Base-by-base conservation (phyloP, 2,888 invertebrate genomes). In the Caenorhabditis doughertyi region DNA sequence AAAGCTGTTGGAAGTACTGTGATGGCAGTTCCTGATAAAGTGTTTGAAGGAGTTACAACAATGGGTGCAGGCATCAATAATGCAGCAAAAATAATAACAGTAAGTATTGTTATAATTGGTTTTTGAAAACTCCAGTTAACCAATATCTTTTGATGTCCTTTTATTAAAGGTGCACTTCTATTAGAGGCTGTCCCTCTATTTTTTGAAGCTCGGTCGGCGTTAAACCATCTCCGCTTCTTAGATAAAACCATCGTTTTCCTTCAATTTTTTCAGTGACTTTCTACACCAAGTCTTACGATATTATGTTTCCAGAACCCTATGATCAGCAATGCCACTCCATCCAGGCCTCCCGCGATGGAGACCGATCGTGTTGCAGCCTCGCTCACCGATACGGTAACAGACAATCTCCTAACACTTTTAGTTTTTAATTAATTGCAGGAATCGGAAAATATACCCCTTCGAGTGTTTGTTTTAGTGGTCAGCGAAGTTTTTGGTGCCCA, bases 401-500 rank as follows among this genome's bases (percentile, higher is more conserved):
- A n/a, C n/a, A n/a, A n/a, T n/a, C n/a, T n/a, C 8, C 16, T 35
- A 1, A 3, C 29, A 18, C 21, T 21, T 32, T 42, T 7, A 1
- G 18, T 2, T 58, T 9, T n/a, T 32, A n/a, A 32, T 42, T 68
- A 23, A 21, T 56, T 77, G 7, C 56, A 82, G 79, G 85, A 86
- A 49, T 49, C 85, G 2, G 95, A 96, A 91, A 95, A 95, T 93
- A 95, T 96, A 92, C 95, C 96, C 16, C 92, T 96, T 85, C 94
- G 95, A 86, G 95, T 96, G 86, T 94, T 96, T 93, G 92, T 96
- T 67, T 93, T 96, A 25, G 92, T 96, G 70, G 95, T 96, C 94
- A 95, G 96, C 90, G 96, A 96, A 93, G 85, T 96, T 4, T 96
- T 96, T 92, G 96, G 96, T 92, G 93, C 96, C 80, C 95, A 95